Percentiles rank a stretch among this genome's conserved stretches.
Conservation (phyloP, 2,888 invertebrate genomes). For the Lasioglossum figueresi region DNA sequence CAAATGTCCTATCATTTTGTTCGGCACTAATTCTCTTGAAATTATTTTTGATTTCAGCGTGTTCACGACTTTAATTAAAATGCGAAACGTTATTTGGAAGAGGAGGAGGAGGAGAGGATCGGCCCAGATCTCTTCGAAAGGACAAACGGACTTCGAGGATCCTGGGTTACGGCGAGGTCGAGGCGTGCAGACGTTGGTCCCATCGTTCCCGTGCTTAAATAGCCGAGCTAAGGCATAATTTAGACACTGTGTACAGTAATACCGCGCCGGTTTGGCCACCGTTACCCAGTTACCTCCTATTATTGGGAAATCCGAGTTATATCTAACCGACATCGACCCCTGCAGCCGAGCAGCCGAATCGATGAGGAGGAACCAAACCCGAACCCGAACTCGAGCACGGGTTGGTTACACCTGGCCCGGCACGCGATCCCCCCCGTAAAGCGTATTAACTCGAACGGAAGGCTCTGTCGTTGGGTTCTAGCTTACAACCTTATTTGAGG, state of each 20-base stretch:
- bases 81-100: not conserved
- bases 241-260: constrained; percentile 53
- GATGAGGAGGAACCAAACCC: constrained; percentile 42
- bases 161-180: not conserved
- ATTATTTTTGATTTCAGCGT: too few species aligned
- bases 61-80: not conserved
- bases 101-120: not conserved
- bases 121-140: not conserved
- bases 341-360: constrained; percentile 33
- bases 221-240: constrained; percentile 56
- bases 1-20: too few species aligned
- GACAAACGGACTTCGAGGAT: not conserved
- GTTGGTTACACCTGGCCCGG: constrained; percentile 36
- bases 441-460: constrained; percentile 28
- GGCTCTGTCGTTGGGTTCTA: constrained; percentile 12
- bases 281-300: constrained; percentile 59
- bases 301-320: constrained; percentile 50
- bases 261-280: constrained; percentile 38
- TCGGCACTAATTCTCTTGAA: too few species aligned
- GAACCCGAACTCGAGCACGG: constrained; percentile 22
- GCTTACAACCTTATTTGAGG: not conserved
- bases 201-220: constrained; percentile 54
- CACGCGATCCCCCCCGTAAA: constrained; percentile 41
- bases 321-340: constrained; percentile 16
- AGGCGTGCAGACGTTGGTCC: constrained; percentile 30